Percentiles rank a stretch among this genome's conserved stretches.
Conservation (phyloP, 2,888 invertebrate species). For the Rhagonycha fulva region DNA sequence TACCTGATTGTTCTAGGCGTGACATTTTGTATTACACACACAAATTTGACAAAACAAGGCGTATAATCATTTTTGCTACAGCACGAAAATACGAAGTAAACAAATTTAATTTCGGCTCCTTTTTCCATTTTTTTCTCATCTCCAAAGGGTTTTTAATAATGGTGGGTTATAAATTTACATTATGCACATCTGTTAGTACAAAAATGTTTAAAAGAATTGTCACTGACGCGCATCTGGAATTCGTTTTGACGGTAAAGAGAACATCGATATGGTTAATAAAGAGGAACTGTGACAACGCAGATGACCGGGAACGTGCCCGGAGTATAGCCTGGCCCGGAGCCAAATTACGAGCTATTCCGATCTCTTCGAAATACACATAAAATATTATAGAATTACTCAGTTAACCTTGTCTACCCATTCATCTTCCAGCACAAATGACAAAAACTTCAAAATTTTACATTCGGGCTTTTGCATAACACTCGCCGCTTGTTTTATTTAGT, state of each 20-base stretch:
- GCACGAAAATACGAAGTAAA: slow-evolving; percentile 25
- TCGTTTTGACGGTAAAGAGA: slow-evolving; percentile 23
- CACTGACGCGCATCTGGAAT: slow-evolving; percentile 30
- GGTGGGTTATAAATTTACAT: slow-evolving; percentile 8
- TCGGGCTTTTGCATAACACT: neutral
- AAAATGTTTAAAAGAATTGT: slow-evolving; percentile 16
- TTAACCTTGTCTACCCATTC: slow-evolving; percentile 14
- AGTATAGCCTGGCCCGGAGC: slow-evolving; percentile 36
- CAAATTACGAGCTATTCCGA: slow-evolving; percentile 30
- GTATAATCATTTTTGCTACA: slow-evolving; percentile 21
- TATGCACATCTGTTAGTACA: slow-evolving; percentile 16
- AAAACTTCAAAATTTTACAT: neutral
- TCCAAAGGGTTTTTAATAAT: slow-evolving; percentile 16
- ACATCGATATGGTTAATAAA: slow-evolving; percentile 34
- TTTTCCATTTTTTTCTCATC: slow-evolving; percentile 18
- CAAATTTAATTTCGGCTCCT: slow-evolving; percentile 7
- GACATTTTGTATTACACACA: slow-evolving; percentile 20
- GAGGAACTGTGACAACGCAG: slow-evolving; percentile 31
- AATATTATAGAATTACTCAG: slow-evolving; percentile 24
- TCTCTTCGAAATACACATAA: slow-evolving; percentile 24
- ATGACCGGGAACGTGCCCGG: slow-evolving; percentile 36
- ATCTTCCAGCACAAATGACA: neutral
- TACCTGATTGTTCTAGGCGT: slow-evolving; percentile 11
- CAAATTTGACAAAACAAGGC: slow-evolving; percentile 15
- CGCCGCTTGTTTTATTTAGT: neutral